Base-by-base conservation (phyloP, 2,797 vertebrate species). In the Xerus rutilus region DNA sequence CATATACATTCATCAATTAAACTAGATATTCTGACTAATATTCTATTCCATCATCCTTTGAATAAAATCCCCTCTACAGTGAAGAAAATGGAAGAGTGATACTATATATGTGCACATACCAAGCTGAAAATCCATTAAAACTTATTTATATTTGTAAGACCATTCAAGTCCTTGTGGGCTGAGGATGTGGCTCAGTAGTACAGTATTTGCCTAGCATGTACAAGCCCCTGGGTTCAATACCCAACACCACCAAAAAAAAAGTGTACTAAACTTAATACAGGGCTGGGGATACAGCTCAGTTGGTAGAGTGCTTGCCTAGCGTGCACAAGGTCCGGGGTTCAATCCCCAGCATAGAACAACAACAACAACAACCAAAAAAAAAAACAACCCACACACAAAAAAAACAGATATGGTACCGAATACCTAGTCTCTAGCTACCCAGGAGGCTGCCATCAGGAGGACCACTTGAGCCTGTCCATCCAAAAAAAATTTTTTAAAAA, bases 111-210 rank as follows among this genome's bases (percentile, higher is more conserved):
- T 88, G 62, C 35, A 73, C 78, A 73, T 62, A 70, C 18, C n/a
- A 89, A 64, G 28, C 15, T 91, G n/a, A 93, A 89, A 86, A 59
- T 91, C 25, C 78, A 43, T 49, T 28, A 59, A 9, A 91, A 90
- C 54, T 67, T 87, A 25, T 32, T 87, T 92, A 89, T 65, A 89
- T 43, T 82, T 64, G 20, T 59, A 86, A 94, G 54, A 89, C 13
- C 18, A 92, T 43, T 89, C 86, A 83, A 84, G 18, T 83, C 73
- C 17, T 70, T 62, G 28, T 59, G 54, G 18, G 21, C 20, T 59
- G 57, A 23, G 57, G 57, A 23, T 23, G 57, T 59, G 57, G 57
- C 57, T 59, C 57, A 59, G 57, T 59, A 7, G 57, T 59, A 59
- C 6, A 21, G 20, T 9, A 23, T 21, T 59, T 23, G 21, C 20